Base-by-base conservation (phyloP, 2,888 invertebrate genomes). In the Anticlea derivata region DNA sequence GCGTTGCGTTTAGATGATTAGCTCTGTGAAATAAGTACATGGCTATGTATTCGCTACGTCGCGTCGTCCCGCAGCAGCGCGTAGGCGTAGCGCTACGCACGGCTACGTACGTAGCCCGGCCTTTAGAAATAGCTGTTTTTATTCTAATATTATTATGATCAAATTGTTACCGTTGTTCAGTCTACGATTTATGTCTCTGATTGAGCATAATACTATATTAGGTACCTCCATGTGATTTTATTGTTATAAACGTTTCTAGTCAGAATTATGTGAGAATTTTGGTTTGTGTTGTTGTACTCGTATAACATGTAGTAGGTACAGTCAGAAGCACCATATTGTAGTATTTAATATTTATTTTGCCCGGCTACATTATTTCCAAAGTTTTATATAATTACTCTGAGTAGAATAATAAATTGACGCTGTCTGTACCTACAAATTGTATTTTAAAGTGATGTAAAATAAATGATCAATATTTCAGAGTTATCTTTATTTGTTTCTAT, bases 241-340 rank as follows among this genome's bases (percentile, higher is more conserved):
- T 26, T 41, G 31, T 31, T 47, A 37, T 20, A 31, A 44, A 48
- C 44, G 22, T 35, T 49, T 53, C 53, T 53, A 53, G 53, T 53
- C 53, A 53, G 10, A 29, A 39, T 13, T 29, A n/a, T 53, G 39
- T 48, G 44, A 40, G 39, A 44, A 10, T 48, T 33, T 30, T 27
- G 0, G 34, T 54, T 46, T 37, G 12, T 30, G 13, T 41, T 7
- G 7, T 40, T 31, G 29, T 41, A 40, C 22, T 11, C 7, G 2
- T 23, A 23, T 13, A 20, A 17, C 24, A n/a, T 38, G 17, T 17
- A 13, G 11, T 30, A 22, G n/a, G 23, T 31, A 31, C 24, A 38
- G 38, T 31, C 10, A 31, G 24, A 8, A 20, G 8, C 33, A 35
- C 5, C 12, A 12, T 11, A 12, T 29, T 29, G 11, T 26, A n/a